Evolutionary conservation across 1,140 invertebrate genomes (phyloP).

Genomic region (Spodoptera litura): DNA sequence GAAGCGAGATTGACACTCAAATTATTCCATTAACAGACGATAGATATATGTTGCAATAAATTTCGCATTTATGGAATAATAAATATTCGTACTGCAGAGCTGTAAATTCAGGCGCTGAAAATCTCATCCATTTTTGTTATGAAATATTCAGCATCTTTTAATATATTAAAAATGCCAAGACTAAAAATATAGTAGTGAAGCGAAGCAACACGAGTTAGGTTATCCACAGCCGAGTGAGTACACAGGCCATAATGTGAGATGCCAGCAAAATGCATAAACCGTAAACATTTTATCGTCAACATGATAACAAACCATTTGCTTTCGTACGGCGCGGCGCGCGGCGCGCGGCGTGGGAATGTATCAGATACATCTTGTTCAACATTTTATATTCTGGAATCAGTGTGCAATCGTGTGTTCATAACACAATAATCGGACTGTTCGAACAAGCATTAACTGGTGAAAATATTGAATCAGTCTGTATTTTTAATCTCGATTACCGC

Average conservation of each 20-base stretch:
- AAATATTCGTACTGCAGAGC: too few relatives aligned
- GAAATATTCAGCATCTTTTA: too few relatives aligned
- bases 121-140: too few relatives aligned
- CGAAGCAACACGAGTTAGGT: neutral
- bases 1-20: neutral
- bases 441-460: constrained; percentile 31
- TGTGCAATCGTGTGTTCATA: neutral
- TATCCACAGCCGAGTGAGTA: constrained; percentile 2
- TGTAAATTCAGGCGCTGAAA: too few relatives aligned
- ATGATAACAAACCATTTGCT: constrained; percentile 22
- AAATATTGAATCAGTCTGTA: constrained; percentile 18
- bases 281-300: constrained; percentile 32
- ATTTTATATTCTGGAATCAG: neutral
- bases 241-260: neutral
- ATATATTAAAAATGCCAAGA: too few relatives aligned
- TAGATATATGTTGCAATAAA: too few relatives aligned
- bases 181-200: neutral
- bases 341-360: constrained; percentile 7
- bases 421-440: constrained; percentile 12
- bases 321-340: too few relatives aligned
- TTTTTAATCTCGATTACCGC: constrained; percentile 32
- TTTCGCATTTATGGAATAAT: too few relatives aligned
- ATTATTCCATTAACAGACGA: too few relatives aligned
- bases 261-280: constrained; percentile 24
- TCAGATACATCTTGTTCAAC: neutral